Evolutionary conservation across 2,113 vertebrate genomes (phyloP).

Genomic region (Tupaia tana): DNA sequence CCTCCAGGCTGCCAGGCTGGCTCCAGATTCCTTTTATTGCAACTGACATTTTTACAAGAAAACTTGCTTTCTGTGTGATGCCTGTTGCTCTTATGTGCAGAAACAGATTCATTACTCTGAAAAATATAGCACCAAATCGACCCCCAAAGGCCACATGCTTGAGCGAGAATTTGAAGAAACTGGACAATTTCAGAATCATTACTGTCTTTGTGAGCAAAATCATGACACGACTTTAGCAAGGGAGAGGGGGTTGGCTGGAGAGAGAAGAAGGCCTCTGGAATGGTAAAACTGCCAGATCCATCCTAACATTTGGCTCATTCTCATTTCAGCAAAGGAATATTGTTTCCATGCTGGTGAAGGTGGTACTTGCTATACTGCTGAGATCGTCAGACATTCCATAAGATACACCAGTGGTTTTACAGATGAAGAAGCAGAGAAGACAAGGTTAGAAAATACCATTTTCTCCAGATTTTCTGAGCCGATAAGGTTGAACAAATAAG

Average conservation of each 20-base stretch:
- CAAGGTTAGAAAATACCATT: constrained; percentile 22
- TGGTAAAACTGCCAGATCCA: not conserved
- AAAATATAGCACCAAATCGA: not conserved
- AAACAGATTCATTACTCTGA: constrained; percentile 69
- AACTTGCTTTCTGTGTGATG: constrained; percentile 76
- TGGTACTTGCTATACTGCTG: not conserved
- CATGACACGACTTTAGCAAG: not conserved
- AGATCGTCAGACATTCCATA: not conserved
- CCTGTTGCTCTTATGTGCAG: constrained; percentile 64
- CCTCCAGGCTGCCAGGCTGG: constrained; percentile 75
- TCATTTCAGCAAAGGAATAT: not conserved
- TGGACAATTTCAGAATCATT: constrained; percentile 68
- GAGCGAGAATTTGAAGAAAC: constrained; percentile 37
- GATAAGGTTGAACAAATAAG: not conserved
- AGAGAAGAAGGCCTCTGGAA: not conserved
- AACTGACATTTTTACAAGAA: constrained; percentile 82
- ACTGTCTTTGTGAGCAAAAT: constrained; percentile 17
- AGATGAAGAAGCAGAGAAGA: not conserved
- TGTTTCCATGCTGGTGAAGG: not conserved
- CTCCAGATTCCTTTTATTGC: constrained; percentile 80
- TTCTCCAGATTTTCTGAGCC: constrained; percentile 24
- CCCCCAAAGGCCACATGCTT: not conserved
- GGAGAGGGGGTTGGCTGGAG: not conserved
- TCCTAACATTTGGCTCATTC: not conserved
- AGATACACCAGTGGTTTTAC: not conserved